Evolutionary conservation across 2,888 invertebrate genomes (phyloP).

Genomic region (Nesidiocoris tenuis): DNA sequence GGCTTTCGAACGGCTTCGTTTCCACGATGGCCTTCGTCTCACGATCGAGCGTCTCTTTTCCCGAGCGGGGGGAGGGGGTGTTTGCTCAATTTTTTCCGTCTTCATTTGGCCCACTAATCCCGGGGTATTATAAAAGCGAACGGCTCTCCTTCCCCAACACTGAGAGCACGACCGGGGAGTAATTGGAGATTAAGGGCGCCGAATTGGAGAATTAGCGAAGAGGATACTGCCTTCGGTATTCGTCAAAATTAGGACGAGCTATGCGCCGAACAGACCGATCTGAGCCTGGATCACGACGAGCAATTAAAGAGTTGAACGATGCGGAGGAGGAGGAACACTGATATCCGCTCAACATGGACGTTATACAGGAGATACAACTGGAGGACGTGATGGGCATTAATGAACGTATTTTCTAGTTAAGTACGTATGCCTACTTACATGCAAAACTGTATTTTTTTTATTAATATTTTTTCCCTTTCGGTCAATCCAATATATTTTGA

Average conservation of each 20-base stretch:
- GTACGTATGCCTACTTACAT: too few species aligned
- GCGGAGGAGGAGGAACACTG: background rate
- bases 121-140: slow-evolving; percentile 41
- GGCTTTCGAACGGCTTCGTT: slow-evolving; percentile 22
- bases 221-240: slow-evolving; percentile 18
- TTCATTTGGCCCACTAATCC: slow-evolving; percentile 48
- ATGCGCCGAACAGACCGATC: background rate
- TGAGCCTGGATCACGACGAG: background rate
- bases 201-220: slow-evolving; percentile 48
- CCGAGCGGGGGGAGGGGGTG: slow-evolving; percentile 4
- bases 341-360: background rate
- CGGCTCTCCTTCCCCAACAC: slow-evolving; percentile 4
- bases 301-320: background rate
- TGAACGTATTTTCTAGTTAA: too few species aligned
- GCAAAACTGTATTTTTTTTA: too few species aligned
- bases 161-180: slow-evolving; percentile 32
- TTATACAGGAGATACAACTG: too few species aligned
- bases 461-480: too few species aligned
- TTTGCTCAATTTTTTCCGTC: slow-evolving; percentile 45
- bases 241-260: slow-evolving; percentile 43
- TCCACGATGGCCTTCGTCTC: slow-evolving; percentile 12
- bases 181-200: slow-evolving; percentile 47
- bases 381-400: background rate
- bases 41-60: slow-evolving; percentile 1
- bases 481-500: too few species aligned